phyloP scores from a whole-genome alignment of 2,797 vertebrate genomes.

The Fistularia tabacaria region DNA sequence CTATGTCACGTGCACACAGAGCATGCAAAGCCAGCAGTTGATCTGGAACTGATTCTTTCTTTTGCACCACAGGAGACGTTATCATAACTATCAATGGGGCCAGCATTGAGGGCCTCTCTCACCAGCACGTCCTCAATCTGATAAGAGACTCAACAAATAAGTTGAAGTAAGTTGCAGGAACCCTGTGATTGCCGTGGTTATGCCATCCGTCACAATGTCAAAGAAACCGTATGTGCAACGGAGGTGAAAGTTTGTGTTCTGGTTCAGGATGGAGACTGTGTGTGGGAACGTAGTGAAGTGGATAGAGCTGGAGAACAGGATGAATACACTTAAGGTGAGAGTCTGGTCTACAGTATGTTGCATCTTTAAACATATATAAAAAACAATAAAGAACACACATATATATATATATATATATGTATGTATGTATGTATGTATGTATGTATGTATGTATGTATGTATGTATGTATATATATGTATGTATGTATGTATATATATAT shows the following conservation, averaged over 20 bases:
- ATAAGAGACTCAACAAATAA: conserved; percentile 85
- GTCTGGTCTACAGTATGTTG: background rate
- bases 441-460: too few relatives aligned
- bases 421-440: too few relatives aligned
- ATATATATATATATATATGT: too few relatives aligned
- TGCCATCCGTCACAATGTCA: too few relatives aligned
- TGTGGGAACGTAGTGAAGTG: conserved; percentile 83
- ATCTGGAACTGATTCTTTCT: background rate
- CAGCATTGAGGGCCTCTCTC: conserved; percentile 79
- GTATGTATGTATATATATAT: too few relatives aligned
- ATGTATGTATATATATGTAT: too few relatives aligned
- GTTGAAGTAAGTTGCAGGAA: conserved; percentile 77
- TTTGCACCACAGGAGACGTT: conserved; percentile 78
- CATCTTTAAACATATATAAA: background rate
- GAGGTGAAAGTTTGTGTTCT: conserved; percentile 10
- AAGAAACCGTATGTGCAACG: too few relatives aligned
- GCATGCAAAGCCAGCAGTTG: conserved; percentile 3
- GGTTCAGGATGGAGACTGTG: conserved; percentile 84
- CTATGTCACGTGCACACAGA: background rate
- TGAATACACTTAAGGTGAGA: conserved; percentile 84
- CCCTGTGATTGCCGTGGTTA: background rate
- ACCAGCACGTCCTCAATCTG: conserved; percentile 82
- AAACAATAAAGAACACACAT: background rate
- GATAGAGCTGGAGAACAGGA: conserved; percentile 86
- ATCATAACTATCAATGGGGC: conserved; percentile 83